Base-by-base conservation (phyloP, 2,797 vertebrate species). In the Sebastolobus alascanus region DNA sequence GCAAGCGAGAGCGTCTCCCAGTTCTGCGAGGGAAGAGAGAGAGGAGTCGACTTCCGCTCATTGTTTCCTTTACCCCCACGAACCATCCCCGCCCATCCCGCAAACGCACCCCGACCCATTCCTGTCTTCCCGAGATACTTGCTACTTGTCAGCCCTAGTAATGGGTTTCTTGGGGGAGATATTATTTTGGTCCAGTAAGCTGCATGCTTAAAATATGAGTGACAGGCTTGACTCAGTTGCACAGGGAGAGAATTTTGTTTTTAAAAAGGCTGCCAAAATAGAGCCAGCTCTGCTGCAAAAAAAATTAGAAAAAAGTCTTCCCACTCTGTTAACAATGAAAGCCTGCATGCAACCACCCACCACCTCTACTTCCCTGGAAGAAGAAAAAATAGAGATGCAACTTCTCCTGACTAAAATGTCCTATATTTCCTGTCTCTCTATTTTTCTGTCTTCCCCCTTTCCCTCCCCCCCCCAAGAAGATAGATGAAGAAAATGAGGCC, bases 401-500 rank as follows among this genome's bases (percentile, higher is more conserved):
- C 87, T 90, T 87, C 82, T 91, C 83, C 87, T 79, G 87, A 94
- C 93, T 95, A 94, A 96, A 95, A 93, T 94, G 92, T 93, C 90
- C 93, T 93, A 92, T 95, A 94, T 95, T 92, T 82, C 73, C 52
- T 83, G 29, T 77, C 77, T 88, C 77, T 88, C 80, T 83, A 54
- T 87, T 88, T 91, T 84, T 80, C 86, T 89, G 16, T 84, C 52
- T 79, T 73, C 82, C 52, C 75, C 33, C 43, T 50, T 68, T 83
- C 20, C 77, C 76, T 84, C 84, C 83, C 87, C 87, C 86, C 92
- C 87, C 92, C 94, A 96, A 99, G 98, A 99, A 99, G 97, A 98
- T 99, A 98, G 98, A 99, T 96, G 98, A 99, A 96, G 98, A 99
- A 95, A 99, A 97, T 87, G 98, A 99, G 96, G 98, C 98, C 87